Evolutionary conservation across 2,888 invertebrate genomes (phyloP), one percentile per base, ranked within the genome.

Genomic region (Cephus spinipes): DNA sequence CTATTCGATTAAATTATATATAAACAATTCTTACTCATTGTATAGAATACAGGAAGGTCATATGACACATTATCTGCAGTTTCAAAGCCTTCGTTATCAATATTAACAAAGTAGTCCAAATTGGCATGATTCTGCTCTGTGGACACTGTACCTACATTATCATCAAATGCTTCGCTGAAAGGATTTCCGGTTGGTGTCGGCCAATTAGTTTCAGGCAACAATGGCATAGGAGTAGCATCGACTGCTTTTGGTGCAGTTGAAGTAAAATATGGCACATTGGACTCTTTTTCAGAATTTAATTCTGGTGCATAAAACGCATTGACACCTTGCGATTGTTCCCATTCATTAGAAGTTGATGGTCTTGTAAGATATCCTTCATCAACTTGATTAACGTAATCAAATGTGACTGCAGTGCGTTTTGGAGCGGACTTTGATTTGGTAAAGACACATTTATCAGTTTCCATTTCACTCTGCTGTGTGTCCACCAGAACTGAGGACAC

Each of bases 311-410:
- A 55, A 9, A 9, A 55, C 23, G 55, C 55, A 55, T 55, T 55
- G 23, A 23, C 23, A 23, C 55, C 0, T 23, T 55, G 55, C 15
- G 23, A 55, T 2, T 55, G 15, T 74, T 30, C 35, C 35, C n/a
- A 74, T 32, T 33, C 36, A 31, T 74, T 31, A 32, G 74, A 74
- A 6, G 23, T 36, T 35, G 74, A 35, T 33, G 74, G 35, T 35
- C 74, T 74, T 30, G 34, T 74, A 33, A 36, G 74, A 35, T 74
- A 74, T 12, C 74, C 74, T 30, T 74, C 74, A 33, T 74, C 74
- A n/a, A 74, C 4, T 74, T 74, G 74, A 33, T 36, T 36, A 31
- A 31, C 31, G 31, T 9, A 31, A 71, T 71, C 15, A 31, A 71
- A 31, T 15, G 31, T 33, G 12, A 32, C 71, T 4, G 71, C 12